Percentiles rank a stretch among this genome's conserved stretches.
phyloP scores from a whole-genome alignment of 2,888 invertebrate genomes.

The Abrostola tripartita region DNA sequence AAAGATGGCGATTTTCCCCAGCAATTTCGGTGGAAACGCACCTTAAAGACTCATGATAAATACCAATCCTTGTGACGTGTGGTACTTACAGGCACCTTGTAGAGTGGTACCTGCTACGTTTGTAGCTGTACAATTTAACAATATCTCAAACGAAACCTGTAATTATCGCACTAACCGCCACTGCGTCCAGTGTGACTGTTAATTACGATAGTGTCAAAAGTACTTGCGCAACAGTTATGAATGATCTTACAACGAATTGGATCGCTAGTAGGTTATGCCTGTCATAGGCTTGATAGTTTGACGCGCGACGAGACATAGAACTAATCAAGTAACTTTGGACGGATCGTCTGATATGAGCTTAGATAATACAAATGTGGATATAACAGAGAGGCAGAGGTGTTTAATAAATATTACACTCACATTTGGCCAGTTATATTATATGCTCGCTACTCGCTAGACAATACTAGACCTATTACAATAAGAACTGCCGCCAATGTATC shows the following conservation, averaged over 20 bases:
- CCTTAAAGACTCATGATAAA: too few relatives aligned
- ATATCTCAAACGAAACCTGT: constrained; percentile 38
- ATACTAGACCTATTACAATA: too few relatives aligned
- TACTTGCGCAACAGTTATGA: constrained; percentile 55
- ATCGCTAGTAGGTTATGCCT: constrained; percentile 13
- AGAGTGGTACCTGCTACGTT: too few relatives aligned
- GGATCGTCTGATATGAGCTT: not conserved
- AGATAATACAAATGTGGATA: constrained; percentile 4
- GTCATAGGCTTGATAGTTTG: constrained; percentile 24
- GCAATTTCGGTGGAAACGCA: too few relatives aligned
- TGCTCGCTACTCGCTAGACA: too few relatives aligned
- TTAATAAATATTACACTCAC: too few relatives aligned
- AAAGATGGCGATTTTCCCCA: too few relatives aligned
- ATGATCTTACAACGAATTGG: constrained; percentile 55
- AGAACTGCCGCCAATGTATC: too few relatives aligned
- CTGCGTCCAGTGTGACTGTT: constrained; percentile 19
- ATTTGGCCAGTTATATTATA: too few relatives aligned
- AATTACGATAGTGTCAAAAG: constrained; percentile 54
- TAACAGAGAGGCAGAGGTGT: not conserved
- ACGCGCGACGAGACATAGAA: constrained; percentile 11
- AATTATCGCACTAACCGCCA: constrained; percentile 30
- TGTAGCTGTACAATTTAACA: constrained; percentile 3
- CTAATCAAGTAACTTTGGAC: constrained; percentile 15
- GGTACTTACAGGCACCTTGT: too few relatives aligned
- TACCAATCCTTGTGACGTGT: too few relatives aligned